A percentile compares a stretch with the other conserved stretches of the same genome.
These are phyloP conservation scores for Sialis lutaria DNA, from an alignment of 2,888 invertebrate genomes.

Conservation along the genomic window DNA sequence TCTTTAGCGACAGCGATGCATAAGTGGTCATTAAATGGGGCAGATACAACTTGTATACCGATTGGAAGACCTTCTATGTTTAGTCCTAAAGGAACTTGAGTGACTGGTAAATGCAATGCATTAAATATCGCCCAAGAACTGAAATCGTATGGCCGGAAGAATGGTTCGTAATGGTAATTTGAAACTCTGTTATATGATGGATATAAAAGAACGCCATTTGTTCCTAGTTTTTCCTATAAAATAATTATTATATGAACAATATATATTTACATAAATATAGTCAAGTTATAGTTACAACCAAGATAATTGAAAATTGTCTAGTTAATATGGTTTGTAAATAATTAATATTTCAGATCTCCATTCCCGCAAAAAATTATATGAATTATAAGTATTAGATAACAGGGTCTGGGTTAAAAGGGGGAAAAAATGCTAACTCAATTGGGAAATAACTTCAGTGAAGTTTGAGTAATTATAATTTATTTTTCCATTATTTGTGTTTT, in stretches of 20 bases:
- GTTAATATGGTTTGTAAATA: not conserved
- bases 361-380: too few relatives aligned
- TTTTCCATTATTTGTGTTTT: too few relatives aligned
- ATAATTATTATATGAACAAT: conserved; percentile 2
- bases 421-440: too few relatives aligned
- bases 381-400: too few relatives aligned
- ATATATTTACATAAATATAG: conserved; percentile 2
- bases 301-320: too few relatives aligned
- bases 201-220: conserved; percentile 66
- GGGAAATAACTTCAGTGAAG: too few relatives aligned
- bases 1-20: conserved; percentile 57
- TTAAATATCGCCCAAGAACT: conserved; percentile 76
- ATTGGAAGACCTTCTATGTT: conserved; percentile 51
- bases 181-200: conserved; percentile 67
- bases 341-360: not conserved
- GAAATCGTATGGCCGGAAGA: conserved; percentile 67
- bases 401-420: too few relatives aligned
- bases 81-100: conserved; percentile 70
- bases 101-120: conserved; percentile 62
- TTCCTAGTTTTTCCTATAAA: conserved; percentile 47
- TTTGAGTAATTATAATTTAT: too few relatives aligned
- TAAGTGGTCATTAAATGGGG: conserved; percentile 49
- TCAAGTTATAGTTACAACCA: conserved; percentile 4
- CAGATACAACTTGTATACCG: conserved; percentile 64
- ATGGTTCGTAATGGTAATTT: conserved; percentile 63